Conservation (phyloP, 92 coral and sea anemone genomes). For the Micromussa lordhowensis region DNA sequence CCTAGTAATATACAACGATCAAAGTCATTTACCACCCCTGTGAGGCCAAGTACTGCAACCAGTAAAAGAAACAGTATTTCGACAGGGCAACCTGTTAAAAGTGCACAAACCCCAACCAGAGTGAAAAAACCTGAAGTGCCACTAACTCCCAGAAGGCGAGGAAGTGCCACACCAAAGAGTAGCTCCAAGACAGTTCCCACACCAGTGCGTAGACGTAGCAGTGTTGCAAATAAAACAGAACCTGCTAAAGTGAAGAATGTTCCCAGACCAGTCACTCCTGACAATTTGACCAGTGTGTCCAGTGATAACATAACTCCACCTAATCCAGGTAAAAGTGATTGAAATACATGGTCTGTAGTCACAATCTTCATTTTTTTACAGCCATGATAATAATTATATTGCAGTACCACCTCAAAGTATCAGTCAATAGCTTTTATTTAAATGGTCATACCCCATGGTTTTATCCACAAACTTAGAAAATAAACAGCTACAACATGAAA, state of each 20-base stretch:
- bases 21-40: constrained; percentile 40
- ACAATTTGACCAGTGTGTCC: not conserved
- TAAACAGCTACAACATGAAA: not conserved
- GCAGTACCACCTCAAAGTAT: too few relatives aligned
- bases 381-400: too few relatives aligned
- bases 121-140: constrained; percentile 1
- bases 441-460: not conserved
- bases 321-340: constrained; percentile 29
- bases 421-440: too few relatives aligned
- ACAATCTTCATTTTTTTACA: too few relatives aligned
- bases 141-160: constrained; percentile 38
- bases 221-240: constrained; percentile 5
- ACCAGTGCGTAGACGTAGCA: constrained; percentile 20
- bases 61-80: not conserved
- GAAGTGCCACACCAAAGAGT: constrained; percentile 26
- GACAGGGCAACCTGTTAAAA: constrained; percentile 16
- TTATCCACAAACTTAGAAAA: not conserved
- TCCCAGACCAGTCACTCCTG: constrained; percentile 27
- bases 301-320: constrained; percentile 23
- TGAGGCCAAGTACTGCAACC: not conserved
- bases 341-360: too few relatives aligned
- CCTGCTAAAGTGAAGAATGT: not conserved
- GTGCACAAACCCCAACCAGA: constrained; percentile 27
- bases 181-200: not conserved
- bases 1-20: constrained; percentile 25